Evolutionary conservation across 2,888 invertebrate species (phyloP).

Genomic region (Keiferia lycopersicella): DNA sequence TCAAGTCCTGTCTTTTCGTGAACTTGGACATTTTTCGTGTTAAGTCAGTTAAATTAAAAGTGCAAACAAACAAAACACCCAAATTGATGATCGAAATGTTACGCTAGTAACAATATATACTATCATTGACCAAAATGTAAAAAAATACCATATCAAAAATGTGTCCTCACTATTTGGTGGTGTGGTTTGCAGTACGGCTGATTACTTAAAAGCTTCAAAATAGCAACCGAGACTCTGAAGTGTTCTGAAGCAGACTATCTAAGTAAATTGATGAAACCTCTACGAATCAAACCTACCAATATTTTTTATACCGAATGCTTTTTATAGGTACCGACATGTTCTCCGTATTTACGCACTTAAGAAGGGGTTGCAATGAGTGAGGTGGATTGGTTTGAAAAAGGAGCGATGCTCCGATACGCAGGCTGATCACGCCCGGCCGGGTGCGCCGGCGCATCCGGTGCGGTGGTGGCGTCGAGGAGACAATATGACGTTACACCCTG

Average conservation of each 20-base stretch:
- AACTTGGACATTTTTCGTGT: constrained; percentile 34
- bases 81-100: neutral
- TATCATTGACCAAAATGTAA: no score
- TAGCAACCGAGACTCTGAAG: no score
- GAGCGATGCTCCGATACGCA: constrained; percentile 40
- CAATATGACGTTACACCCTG: constrained; percentile 31
- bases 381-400: constrained; percentile 46
- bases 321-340: no score
- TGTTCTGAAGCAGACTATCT: neutral
- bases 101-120: no score
- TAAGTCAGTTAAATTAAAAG: neutral
- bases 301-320: no score
- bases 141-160: no score
- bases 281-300: no score
- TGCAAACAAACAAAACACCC: neutral
- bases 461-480: constrained; percentile 33
- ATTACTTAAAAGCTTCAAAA: no score
- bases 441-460: constrained; percentile 58
- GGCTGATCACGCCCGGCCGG: constrained; percentile 56
- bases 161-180: no score
- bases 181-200: no score
- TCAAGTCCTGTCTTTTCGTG: constrained; percentile 36
- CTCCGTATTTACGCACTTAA: neutral
- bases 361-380: constrained; percentile 10
- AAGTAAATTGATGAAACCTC: no score